Evolutionary conservation across 2,888 invertebrate genomes (phyloP), one percentile per base, ranked within the genome.

Genomic region (Eudasyphora cyanicolor): DNA sequence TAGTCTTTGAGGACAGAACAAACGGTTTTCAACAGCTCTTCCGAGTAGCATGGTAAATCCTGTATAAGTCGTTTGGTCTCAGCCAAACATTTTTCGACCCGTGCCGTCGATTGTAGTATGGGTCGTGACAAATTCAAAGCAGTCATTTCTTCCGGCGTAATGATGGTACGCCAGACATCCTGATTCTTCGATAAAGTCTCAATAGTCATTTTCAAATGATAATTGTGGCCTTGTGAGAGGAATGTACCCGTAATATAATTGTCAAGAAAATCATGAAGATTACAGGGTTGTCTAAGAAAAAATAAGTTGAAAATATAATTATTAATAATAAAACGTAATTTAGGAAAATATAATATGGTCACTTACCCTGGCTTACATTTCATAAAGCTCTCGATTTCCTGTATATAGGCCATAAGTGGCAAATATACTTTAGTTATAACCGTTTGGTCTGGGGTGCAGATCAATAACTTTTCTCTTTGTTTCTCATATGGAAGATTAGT

Each of bases 241-340:
- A 97, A 98, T 7, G 96, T 96, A 87, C 97, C 96, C 86, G 96
- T 96, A 27, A 98, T 96, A 92, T 98, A 97, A 90, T 97, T 96
- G 64, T 95, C 95, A 76, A 98, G 93, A 92, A 98, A 98, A 85
- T 95, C 95, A 88, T 97, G 96, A 77, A 98, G 93, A 2, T 96
- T 95, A 89, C 97, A 97, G 60, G 95, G 93, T 87, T 93, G 93
- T 19, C 94, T 94, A 85, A 19, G 89, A 51, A 29, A 14, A 35
- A 49, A 5, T 14, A 76, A 7, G 19, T n/a, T n/a, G 8, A 73
- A 14, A 80, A 19, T 51, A 6, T 62, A 74, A 12, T 19, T 60
- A 70, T n/a, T 32, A 7, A 57, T 54, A 10, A 60, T 17, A 10
- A 12, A 19, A 17, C 49, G 24, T 70, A 24, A 60, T 51, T 35